Conservation (phyloP, 2,113 vertebrate species). For the Paraplagusia blochii region DNA sequence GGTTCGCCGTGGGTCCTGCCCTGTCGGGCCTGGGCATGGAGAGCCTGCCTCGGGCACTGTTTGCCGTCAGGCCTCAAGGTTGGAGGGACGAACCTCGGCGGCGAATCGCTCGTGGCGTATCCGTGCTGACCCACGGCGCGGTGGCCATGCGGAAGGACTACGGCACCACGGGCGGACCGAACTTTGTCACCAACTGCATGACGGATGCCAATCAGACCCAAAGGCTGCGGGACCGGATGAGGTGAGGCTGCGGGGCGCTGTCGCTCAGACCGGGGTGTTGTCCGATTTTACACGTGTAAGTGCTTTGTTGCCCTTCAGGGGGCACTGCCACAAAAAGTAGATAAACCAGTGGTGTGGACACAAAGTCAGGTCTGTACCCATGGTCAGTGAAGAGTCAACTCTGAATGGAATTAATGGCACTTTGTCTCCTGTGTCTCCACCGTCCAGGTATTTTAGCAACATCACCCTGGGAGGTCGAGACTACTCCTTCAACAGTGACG, state of each 20-base stretch:
- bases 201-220: slow-evolving; percentile 84
- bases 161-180: slow-evolving; percentile 81
- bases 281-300: too few relatives aligned
- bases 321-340: too few relatives aligned
- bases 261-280: too few relatives aligned
- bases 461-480: slow-evolving; percentile 90
- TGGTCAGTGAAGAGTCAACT: too few relatives aligned
- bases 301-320: too few relatives aligned
- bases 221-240: slow-evolving; percentile 81
- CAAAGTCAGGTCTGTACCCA: too few relatives aligned
- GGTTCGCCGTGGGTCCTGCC: slow-evolving; percentile 89
- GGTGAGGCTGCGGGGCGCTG: too few relatives aligned
- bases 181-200: slow-evolving; percentile 88
- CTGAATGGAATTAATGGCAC: too few relatives aligned
- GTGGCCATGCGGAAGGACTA: slow-evolving; percentile 86
- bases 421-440: slow-evolving; percentile 6
- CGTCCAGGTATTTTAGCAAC: slow-evolving; percentile 89
- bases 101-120: slow-evolving; percentile 85
- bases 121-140: slow-evolving; percentile 88
- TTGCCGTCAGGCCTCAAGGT: slow-evolving; percentile 87
- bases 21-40: slow-evolving; percentile 82
- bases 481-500: slow-evolving; percentile 90
- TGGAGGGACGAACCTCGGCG: slow-evolving; percentile 87
- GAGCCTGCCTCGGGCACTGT: slow-evolving; percentile 82
- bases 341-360: too few relatives aligned